Percentiles rank a stretch among this genome's conserved stretches.
Conservation (phyloP, 2,888 invertebrate species). For the Dendrolimus pini region DNA sequence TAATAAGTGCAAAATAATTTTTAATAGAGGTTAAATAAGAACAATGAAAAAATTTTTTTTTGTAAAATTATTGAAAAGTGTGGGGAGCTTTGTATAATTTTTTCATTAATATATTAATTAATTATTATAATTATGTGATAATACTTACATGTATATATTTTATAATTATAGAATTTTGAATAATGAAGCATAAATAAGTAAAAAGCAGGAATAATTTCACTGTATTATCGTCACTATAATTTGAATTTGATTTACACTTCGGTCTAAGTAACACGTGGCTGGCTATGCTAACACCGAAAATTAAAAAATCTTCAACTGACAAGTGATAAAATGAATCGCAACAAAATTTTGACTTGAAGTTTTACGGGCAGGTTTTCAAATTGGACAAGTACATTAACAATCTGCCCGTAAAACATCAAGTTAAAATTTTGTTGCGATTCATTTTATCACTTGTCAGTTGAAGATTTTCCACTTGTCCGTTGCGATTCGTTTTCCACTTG, state of each 20-base stretch:
- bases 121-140: slow-evolving; percentile 10
- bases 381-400: too few relatives aligned
- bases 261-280: slow-evolving; percentile 8
- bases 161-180: slow-evolving; percentile 10
- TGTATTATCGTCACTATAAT: slow-evolving; percentile 12
- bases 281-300: slow-evolving; percentile 7
- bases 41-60: slow-evolving; percentile 7
- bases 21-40: slow-evolving; percentile 17
- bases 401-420: too few relatives aligned
- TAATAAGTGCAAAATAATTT: slow-evolving; percentile 17
- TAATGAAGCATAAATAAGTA: slow-evolving; percentile 12
- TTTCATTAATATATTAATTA: slow-evolving; percentile 10
- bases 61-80: slow-evolving; percentile 9
- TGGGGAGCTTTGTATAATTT: slow-evolving; percentile 10
- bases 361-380: too few relatives aligned
- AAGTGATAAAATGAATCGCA: too few relatives aligned
- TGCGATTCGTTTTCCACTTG: too few relatives aligned
- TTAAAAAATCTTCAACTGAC: too few relatives aligned
- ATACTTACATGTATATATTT: slow-evolving; percentile 9
- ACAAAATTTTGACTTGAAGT: too few relatives aligned
- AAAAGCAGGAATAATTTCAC: slow-evolving; percentile 13
- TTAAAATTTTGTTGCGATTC: too few relatives aligned
- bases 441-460: too few relatives aligned
- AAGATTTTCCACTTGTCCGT: too few relatives aligned
- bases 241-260: slow-evolving; percentile 15